A percentile compares a stretch with the other conserved stretches of the same genome.
Evolutionary conservation across 2,113 vertebrate genomes (phyloP).

Genomic region (Brachirus orientalis): DNA sequence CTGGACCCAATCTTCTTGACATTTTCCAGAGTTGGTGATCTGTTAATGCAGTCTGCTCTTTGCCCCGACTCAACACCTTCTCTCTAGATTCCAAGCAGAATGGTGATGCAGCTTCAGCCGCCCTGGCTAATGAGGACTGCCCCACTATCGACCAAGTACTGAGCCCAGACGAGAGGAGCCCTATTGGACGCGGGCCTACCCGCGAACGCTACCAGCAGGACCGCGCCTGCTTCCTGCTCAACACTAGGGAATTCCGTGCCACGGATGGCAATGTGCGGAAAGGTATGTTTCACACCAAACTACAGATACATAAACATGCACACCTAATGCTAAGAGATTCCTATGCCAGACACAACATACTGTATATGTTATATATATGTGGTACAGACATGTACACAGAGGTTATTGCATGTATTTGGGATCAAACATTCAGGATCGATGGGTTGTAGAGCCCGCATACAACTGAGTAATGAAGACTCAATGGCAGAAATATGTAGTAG

Average conservation of each 20-base stretch:
- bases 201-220: constrained; percentile 90
- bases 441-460: constrained; percentile 18
- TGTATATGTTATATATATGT: constrained; percentile 20
- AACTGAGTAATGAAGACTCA: constrained; percentile 6
- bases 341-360: too few species aligned
- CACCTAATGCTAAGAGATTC: constrained; percentile 39
- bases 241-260: constrained; percentile 90
- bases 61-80: background rate
- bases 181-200: constrained; percentile 82
- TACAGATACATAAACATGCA: constrained; percentile 45
- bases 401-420: background rate
- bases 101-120: constrained; percentile 90
- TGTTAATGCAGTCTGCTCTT: background rate
- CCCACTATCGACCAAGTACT: constrained; percentile 94
- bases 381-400: constrained; percentile 26
- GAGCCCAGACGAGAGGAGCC: constrained; percentile 90
- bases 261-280: constrained; percentile 92
- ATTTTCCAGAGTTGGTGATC: background rate
- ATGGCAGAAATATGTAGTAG: background rate
- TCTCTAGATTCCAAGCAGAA: constrained; percentile 88
- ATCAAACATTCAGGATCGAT: constrained; percentile 1
- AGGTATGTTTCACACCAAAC: constrained; percentile 81
- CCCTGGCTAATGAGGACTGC: constrained; percentile 92
- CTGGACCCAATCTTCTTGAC: too few species aligned
- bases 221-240: constrained; percentile 93